Evolutionary conservation across 23 tunicate species (phyloP).

Genomic region (Diplosoma virens): DNA sequence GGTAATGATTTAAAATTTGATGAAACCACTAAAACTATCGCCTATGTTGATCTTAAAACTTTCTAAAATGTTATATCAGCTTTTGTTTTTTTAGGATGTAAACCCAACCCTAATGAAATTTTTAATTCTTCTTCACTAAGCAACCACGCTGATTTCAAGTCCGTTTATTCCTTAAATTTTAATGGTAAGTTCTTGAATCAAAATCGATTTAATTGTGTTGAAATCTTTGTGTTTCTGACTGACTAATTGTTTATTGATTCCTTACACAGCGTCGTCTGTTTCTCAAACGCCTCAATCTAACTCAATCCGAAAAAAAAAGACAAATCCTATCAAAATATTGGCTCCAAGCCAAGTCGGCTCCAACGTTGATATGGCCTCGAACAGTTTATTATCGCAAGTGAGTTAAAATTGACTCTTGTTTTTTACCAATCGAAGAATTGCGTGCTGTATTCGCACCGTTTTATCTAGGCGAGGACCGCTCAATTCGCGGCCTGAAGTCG

Average conservation of each 20-base stretch:
- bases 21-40: too few relatives aligned
- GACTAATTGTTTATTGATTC: neutral
- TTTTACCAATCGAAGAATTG: too few relatives aligned
- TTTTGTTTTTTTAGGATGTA: constrained; percentile 19
- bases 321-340: constrained; percentile 40
- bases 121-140: constrained; percentile 23
- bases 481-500: too few relatives aligned
- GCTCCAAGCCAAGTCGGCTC: constrained; percentile 78
- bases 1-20: constrained; percentile 11
- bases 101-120: constrained; percentile 48
- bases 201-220: too few relatives aligned
- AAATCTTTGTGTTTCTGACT: too few relatives aligned
- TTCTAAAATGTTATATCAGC: neutral
- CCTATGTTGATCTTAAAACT: too few relatives aligned
- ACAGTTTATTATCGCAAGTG: neutral
- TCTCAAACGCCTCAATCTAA: constrained; percentile 26
- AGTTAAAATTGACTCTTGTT: too few relatives aligned
- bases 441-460: too few relatives aligned
- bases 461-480: too few relatives aligned
- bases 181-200: constrained; percentile 1
- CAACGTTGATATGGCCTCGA: constrained; percentile 11
- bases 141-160: neutral
- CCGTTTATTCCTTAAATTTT: neutral
- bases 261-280: neutral
- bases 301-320: constrained; percentile 46